Base-by-base conservation (phyloP, 23 tunicate species). In the Oikopleura dioica region DNA sequence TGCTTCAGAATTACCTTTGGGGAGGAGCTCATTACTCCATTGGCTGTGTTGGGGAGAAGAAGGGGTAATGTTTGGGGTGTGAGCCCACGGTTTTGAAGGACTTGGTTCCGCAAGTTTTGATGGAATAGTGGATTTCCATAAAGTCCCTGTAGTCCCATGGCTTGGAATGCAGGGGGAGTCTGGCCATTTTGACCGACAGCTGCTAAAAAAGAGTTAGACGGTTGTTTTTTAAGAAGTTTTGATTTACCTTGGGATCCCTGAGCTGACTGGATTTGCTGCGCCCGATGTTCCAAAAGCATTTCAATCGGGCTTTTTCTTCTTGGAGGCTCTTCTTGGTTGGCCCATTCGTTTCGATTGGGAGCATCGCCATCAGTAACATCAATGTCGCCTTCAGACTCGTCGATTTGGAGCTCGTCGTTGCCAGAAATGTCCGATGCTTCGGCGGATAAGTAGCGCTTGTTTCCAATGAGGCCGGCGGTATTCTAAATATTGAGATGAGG, bases 41-140 rank as follows among this genome's bases (percentile, higher is more conserved):
- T n/a, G n/a, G n/a, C n/a, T n/a, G n/a, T n/a, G n/a, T n/a, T n/a
- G n/a, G n/a, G n/a, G 30, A 63, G 29, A 12, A 63, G 26, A 2
- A 63, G 72, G 30, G 72, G 72, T 28, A 63, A 63, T 24, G 72
- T 63, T 28, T 63, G 72, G 4, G 29, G 72, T 2, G 72, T 63
- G 2, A 63, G 72, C 33, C 72, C 72, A 2, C 72, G 72, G 4
- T 24, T 2, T 28, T 63, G 72, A 21, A 63, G 72, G 32, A 63
- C 72, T 5, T 23, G 30, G 26, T 24, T 63, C 26, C 72, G 16
- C 29, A 63, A 31, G 26, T 63, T 63, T 31, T 63, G 72, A 16
- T 16, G 33, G 26, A 63, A 63, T 2, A 63, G 4, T 24, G 72
- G 72, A 63, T 63, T 63, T 2, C 5, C 33, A 63, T 63, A 63